Conservation (phyloP, 2,113 vertebrate genomes). For the Syrrhaptes paradoxus region DNA sequence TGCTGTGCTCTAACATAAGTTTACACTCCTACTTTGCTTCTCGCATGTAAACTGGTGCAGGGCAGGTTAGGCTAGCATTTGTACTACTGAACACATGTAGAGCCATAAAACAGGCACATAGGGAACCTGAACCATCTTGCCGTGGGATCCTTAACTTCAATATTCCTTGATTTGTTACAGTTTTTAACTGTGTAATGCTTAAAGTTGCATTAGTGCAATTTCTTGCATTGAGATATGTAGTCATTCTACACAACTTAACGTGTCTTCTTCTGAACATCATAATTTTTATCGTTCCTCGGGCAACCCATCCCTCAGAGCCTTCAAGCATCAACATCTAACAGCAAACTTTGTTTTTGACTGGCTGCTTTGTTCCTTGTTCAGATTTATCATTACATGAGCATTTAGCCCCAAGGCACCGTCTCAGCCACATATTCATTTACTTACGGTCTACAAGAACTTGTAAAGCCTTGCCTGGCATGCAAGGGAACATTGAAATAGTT, state of each 20-base stretch:
- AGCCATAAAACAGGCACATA: neutral
- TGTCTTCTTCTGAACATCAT: slow-evolving; percentile 4
- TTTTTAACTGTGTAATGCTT: neutral
- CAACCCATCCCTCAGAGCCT: slow-evolving; percentile 2
- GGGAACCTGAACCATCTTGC: neutral
- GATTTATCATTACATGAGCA: neutral
- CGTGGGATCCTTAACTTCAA: neutral
- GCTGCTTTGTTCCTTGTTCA: slow-evolving; percentile 26
- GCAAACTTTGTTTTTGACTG: neutral
- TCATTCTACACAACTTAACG: neutral
- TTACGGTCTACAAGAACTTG: neutral
- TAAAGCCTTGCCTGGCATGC: slow-evolving; percentile 2
- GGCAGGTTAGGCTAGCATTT: neutral
- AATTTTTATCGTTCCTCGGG: slow-evolving; percentile 17
- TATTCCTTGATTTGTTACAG: neutral
- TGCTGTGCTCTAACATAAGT: neutral
- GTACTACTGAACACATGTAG: neutral
- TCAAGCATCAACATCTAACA: slow-evolving; percentile 2
- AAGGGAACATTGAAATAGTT: neutral
- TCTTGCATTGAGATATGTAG: neutral
- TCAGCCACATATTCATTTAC: neutral
- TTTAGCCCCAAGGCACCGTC: slow-evolving; percentile 5
- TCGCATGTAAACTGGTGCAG: neutral
- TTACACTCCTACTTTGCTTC: neutral
- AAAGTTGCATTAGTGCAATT: neutral